Evolutionary conservation across 2,113 vertebrate genomes (phyloP).

Genomic region (Marmota flaviventris): DNA sequence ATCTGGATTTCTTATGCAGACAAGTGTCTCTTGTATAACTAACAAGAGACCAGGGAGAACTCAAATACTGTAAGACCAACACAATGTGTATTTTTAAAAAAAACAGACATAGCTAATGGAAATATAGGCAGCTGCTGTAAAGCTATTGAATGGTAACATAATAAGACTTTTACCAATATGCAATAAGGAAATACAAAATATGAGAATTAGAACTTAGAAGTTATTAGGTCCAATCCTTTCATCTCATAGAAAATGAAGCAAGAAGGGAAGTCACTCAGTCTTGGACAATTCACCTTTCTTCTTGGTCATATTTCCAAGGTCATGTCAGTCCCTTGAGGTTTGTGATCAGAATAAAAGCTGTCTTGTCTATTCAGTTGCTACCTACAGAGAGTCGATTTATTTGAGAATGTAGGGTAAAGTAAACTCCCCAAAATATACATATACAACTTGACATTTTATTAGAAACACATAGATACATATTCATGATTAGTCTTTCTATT

Average conservation of each 20-base stretch:
- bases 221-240: not conserved
- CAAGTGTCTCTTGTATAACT: not conserved
- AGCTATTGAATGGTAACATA: not conserved
- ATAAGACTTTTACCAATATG: not conserved
- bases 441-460: not conserved
- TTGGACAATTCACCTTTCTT: not conserved
- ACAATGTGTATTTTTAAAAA: not conserved
- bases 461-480: not conserved
- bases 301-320: not conserved
- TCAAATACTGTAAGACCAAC: not conserved
- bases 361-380: not conserved
- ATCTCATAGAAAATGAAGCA: slow-evolving; percentile 8
- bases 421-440: not conserved
- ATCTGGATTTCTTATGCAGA: not conserved
- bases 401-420: not conserved
- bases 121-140: not conserved
- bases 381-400: not conserved
- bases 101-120: not conserved
- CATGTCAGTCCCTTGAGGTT: not conserved
- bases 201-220: not conserved
- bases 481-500: not conserved
- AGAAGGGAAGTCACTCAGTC: not conserved
- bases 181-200: slow-evolving; percentile 18
- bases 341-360: not conserved
- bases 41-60: not conserved